Evolutionary conservation across 2,888 invertebrate species (phyloP), one percentile per base, ranked within the genome.

Genomic region (Lasioglossum zephyrum): DNA sequence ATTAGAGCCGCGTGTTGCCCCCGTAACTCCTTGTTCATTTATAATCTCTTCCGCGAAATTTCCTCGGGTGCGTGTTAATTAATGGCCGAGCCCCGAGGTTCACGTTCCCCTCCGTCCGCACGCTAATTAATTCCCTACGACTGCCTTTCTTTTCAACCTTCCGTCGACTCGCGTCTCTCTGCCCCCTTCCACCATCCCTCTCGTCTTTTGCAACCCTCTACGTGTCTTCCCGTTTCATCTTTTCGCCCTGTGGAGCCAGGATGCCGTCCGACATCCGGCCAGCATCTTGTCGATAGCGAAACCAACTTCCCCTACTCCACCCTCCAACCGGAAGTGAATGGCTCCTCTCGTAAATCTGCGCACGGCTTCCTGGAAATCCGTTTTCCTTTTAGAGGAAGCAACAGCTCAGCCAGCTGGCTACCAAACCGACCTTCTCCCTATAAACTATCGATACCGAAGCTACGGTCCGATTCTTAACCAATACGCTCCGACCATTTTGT

Each of bases 31-130:
- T 88, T 69, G 77, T 85, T 85, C 89, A 84, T 84, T 87, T 84
- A 81, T 88, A 88, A 90, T 90, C 87, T 82, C 88, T 90, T 89
- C 87, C 82, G 77, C 77, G 86, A 90, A 90, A 88, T 90, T 88
- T 90, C 75, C 85, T 81, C 87, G 77, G 84, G 85, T 86, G 88
- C 87, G 90, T 88, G 90, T 81, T 90, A 90, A 90, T 90, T 89
- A 90, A 90, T 90, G 79, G 83, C 78, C 84, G 36, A 60, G 63
- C 31, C 49, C 39, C 66, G 26, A 31, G 44, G 73, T 49, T 73
- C 69, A n/a, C 69, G 77, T 69, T 69, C 69, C 53, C 75, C 63
- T 53, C 76, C 69, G 47, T 80, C 77, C 77, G 63, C 73, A 77
- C 47, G 49, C 86, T 88, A 86, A 89, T 89, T 89, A 89, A 88